Conservation (phyloP, 2,888 invertebrate species). For the Crematogaster levior region DNA sequence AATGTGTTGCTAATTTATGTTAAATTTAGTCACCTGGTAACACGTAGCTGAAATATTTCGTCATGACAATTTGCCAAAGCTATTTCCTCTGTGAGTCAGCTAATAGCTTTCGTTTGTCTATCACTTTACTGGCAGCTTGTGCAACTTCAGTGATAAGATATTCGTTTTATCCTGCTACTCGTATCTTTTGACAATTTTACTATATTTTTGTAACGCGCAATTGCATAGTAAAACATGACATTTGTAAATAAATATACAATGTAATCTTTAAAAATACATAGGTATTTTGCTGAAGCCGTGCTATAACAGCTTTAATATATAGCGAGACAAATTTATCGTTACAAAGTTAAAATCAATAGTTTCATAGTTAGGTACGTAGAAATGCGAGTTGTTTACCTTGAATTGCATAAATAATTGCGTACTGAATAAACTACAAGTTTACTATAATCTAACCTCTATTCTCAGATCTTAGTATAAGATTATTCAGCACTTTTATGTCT, state of each 20-base stretch:
- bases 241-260: background rate
- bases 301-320: background rate
- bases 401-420: constrained; percentile 35
- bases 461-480: background rate
- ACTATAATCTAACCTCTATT: constrained; percentile 15
- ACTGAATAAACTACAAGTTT: constrained; percentile 34
- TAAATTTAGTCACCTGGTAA: background rate
- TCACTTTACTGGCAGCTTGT: constrained; percentile 26
- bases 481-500: background rate
- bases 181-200: background rate
- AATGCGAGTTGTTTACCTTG: constrained; percentile 41
- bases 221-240: background rate
- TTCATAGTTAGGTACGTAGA: constrained; percentile 36
- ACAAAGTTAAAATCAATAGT: constrained; percentile 45
- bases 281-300: background rate
- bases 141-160: constrained; percentile 34
- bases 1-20: background rate
- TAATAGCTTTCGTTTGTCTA: constrained; percentile 30
- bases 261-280: background rate
- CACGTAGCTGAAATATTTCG: constrained; percentile 20
- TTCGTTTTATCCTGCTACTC: background rate
- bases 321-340: constrained; percentile 29
- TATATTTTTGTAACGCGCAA: background rate
- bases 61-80: background rate
- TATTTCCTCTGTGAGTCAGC: constrained; percentile 9